Evolutionary conservation across 2,888 invertebrate genomes (phyloP).

Genomic region (Drosophila picticornis): DNA sequence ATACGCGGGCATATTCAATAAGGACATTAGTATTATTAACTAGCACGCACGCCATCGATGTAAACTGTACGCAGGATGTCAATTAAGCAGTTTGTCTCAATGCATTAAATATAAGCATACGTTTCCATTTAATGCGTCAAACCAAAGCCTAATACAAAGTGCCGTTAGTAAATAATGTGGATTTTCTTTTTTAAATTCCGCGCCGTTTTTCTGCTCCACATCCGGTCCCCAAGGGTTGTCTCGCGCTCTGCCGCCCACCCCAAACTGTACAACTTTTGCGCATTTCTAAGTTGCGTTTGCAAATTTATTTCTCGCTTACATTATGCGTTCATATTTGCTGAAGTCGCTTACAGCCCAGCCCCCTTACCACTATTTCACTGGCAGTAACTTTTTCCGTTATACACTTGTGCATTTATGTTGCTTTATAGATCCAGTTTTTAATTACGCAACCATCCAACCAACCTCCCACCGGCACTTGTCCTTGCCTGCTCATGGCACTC

Average conservation of each 20-base stretch:
- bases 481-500: background rate
- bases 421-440: slow-evolving; percentile 68
- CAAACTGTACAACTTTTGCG: slow-evolving; percentile 19
- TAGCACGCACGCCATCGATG: slow-evolving; percentile 69
- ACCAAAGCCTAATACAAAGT: slow-evolving; percentile 24
- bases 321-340: slow-evolving; percentile 50
- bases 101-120: slow-evolving; percentile 7
- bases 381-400: slow-evolving; percentile 26
- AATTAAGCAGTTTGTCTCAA: slow-evolving; percentile 29
- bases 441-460: slow-evolving; percentile 61
- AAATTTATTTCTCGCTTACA: slow-evolving; percentile 74
- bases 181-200: background rate
- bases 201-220: slow-evolving; percentile 13
- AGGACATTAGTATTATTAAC: slow-evolving; percentile 67
- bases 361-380: slow-evolving; percentile 1
- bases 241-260: slow-evolving; percentile 26
- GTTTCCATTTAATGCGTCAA: background rate
- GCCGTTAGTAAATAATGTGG: slow-evolving; percentile 57
- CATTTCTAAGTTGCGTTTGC: slow-evolving; percentile 57
- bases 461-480: slow-evolving; percentile 22
- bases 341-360: slow-evolving; percentile 21
- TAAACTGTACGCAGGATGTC: slow-evolving; percentile 56
- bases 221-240: slow-evolving; percentile 16
- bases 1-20: slow-evolving; percentile 41
- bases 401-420: slow-evolving; percentile 50